These are phyloP conservation scores for Henricia sp. DNA, from an alignment of 53 echinoderm and acorn worm genomes.

Conservation along the genomic window DNA sequence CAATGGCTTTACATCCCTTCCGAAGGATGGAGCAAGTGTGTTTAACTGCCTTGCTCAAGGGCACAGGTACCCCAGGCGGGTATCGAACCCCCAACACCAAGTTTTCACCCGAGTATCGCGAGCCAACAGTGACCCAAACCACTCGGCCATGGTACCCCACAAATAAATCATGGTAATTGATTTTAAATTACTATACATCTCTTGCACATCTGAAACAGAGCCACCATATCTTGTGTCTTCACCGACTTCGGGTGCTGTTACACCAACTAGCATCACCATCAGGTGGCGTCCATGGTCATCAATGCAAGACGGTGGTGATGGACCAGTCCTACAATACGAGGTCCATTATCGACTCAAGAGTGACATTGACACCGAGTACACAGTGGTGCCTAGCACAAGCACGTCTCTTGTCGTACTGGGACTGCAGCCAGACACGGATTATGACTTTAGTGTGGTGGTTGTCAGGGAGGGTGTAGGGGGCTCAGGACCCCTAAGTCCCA, in stretches of 20 bases:
- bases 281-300: slow-evolving; percentile 32
- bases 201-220: not conserved
- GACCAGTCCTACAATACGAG: slow-evolving; percentile 29
- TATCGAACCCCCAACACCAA: no score
- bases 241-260: not conserved
- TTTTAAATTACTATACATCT: no score
- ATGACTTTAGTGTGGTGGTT: slow-evolving; percentile 61
- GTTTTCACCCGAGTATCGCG: no score
- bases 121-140: no score
- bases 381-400: not conserved
- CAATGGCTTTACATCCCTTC: no score
- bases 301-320: slow-evolving; percentile 2
- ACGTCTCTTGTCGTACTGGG: not conserved
- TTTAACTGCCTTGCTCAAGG: no score
- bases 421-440: slow-evolving; percentile 50
- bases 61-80: no score
- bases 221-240: slow-evolving; percentile 22
- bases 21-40: no score
- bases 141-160: no score
- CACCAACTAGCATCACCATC: slow-evolving; percentile 19
- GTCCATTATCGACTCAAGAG: slow-evolving; percentile 34
- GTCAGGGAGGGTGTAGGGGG: slow-evolving; percentile 57
- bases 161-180: not conserved
- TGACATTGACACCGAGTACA: not conserved
- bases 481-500: slow-evolving; percentile 36